phyloP scores from a whole-genome alignment of 2,888 invertebrate species.

The Hetaerina titia region DNA sequence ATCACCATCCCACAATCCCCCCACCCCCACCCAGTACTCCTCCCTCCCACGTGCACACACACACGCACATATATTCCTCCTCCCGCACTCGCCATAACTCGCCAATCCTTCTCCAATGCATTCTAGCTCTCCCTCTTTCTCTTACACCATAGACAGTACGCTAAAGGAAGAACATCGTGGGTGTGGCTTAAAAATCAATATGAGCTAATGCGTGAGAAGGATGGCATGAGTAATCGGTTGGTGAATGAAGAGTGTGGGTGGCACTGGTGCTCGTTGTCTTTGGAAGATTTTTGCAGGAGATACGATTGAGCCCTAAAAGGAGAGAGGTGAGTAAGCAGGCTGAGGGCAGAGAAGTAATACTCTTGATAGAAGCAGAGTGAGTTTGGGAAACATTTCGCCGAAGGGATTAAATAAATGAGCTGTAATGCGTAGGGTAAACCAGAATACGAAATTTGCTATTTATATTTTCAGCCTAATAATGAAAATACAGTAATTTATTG shows the following conservation, averaged over 20 bases:
- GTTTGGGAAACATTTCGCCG: not conserved
- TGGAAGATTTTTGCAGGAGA: not conserved
- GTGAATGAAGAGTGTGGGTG: not conserved
- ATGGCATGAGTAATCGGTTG: not conserved
- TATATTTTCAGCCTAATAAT: no score
- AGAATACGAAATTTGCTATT: no score
- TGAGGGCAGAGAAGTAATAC: not conserved
- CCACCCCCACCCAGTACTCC: not conserved
- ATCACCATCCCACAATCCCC: not conserved
- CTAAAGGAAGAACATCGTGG: not conserved
- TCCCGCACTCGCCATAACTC: not conserved
- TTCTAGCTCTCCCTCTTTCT: not conserved
- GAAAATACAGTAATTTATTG: no score
- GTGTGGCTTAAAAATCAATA: constrained; percentile 14
- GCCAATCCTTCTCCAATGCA: not conserved
- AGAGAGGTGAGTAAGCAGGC: not conserved
- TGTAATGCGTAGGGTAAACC: no score
- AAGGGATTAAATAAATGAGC: not conserved
- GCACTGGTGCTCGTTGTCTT: not conserved
- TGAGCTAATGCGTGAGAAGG: constrained; percentile 22
- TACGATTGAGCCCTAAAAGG: not conserved
- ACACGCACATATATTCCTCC: not conserved
- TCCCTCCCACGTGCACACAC: not conserved
- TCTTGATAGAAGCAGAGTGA: not conserved
- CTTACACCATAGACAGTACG: not conserved